Base-by-base conservation (phyloP, 2,888 invertebrate species). In the Agrotis exclamationis region DNA sequence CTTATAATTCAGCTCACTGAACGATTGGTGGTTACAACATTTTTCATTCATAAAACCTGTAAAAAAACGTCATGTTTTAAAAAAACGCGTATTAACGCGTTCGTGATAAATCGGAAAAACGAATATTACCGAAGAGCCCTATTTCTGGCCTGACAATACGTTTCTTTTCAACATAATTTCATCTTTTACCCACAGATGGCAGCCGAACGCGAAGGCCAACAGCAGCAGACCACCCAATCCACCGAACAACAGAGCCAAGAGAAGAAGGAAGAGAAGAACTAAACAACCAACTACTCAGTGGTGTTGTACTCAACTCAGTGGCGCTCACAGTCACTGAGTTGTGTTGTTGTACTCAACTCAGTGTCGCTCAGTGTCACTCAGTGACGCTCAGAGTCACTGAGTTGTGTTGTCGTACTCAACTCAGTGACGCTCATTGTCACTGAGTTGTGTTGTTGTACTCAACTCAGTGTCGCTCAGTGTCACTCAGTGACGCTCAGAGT, bases 201-300 rank as follows among this genome's bases (percentile, higher is more conserved):
- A 0, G 96, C 96, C 0, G 96, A 96, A 72, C 93, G 96, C 44
- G 96, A 96, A 69, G 94, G 94, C 24, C 91, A 91, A 59, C 87
- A 90, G 54, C 86, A 89, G 24, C 87, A 90, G 62, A 85, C 88
- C 18, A 82, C 88, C 62, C 89, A 91, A 48, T 87, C 89, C 71
- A 87, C 89, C 3, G 90, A 92, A 33, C 88, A 87, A 54, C 88
- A 87, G 56, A 91, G 92, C 84, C 90, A 94, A 65, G 93, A 95
- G 68, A 93, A 95, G 77, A 93, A 94, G 53, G 93, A 95, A 72
- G 93, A 95, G 74, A 93, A 96, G 89, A 96, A 93, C 66, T 90
- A 90, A 86, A 64, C 53, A 58, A 68, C 47, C 39, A 7, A 56
- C n/a, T n/a, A 45, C 79, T 57, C 57, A 24, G 56, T 57, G 70